Percentiles rank a stretch among this genome's conserved stretches.
phyloP scores from a whole-genome alignment of 2,888 invertebrate species.

The Cantharis flavilabris region DNA sequence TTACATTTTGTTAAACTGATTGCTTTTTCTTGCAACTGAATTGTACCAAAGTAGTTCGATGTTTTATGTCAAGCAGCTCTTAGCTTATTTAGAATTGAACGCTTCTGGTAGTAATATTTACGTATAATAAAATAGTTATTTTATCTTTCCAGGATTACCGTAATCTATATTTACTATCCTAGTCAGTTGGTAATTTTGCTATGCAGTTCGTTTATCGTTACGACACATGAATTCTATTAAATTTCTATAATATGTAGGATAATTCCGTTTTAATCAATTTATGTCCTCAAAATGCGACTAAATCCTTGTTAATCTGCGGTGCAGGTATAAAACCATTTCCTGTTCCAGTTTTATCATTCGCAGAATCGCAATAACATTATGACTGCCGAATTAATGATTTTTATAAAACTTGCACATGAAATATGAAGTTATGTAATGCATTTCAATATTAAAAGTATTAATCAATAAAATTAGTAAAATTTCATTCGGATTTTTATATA shows the following conservation, averaged over 20 bases:
- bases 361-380: not conserved
- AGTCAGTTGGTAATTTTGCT: not conserved
- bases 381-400: not conserved
- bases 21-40: not conserved
- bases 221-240: not conserved
- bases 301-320: no score
- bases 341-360: not conserved
- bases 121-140: not conserved
- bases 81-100: no score
- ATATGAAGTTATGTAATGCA: not conserved
- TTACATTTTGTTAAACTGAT: not conserved
- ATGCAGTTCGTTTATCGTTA: not conserved
- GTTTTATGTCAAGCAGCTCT: not conserved
- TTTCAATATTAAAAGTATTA: not conserved
- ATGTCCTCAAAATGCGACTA: not conserved
- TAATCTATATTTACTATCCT: not conserved
- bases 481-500: not conserved
- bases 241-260: not conserved
- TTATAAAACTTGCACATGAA: not conserved
- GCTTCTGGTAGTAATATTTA: not conserved
- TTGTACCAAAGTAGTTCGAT: not conserved
- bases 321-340: not conserved
- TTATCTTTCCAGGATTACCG: not conserved
- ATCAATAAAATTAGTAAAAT: no score
- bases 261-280: not conserved